Percentiles rank a stretch among this genome's conserved stretches.
Evolutionary conservation across 2,888 invertebrate genomes (phyloP).

Genomic region (Lampropteryx suffumata): DNA sequence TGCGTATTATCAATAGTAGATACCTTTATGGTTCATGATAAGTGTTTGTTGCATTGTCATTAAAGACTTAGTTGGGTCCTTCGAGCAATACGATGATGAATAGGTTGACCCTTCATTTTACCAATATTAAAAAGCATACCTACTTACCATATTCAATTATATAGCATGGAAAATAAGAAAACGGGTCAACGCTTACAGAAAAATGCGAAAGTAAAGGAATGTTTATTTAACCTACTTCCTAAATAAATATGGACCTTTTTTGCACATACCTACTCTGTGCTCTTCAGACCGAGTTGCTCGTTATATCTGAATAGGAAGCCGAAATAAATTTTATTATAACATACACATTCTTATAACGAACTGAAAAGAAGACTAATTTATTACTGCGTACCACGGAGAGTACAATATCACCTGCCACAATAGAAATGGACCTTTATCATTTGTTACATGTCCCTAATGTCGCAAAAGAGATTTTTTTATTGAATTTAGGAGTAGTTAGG

Average conservation of each 20-base stretch:
- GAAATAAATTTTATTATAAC: conserved; percentile 18
- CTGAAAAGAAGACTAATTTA: conserved; percentile 49
- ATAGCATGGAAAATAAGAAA: conserved; percentile 12
- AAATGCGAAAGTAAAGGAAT: conserved; percentile 24
- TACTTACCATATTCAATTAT: conserved; percentile 9
- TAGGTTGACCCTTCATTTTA: too few species aligned
- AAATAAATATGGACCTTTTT: conserved; percentile 32
- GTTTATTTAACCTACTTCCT: conserved; percentile 30
- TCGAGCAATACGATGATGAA: too few species aligned
- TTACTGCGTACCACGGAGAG: conserved; percentile 45
- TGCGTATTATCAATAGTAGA: too few species aligned
- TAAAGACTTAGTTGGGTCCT: too few species aligned
- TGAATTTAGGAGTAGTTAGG: conserved; percentile 7
- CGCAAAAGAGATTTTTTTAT: conserved; percentile 5
- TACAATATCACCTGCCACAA: conserved; percentile 35
- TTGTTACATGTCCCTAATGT: conserved; percentile 32
- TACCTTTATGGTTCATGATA: too few species aligned
- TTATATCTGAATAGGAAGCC: conserved; percentile 19
- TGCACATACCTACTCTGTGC: conserved; percentile 13
- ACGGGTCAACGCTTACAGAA: conserved; percentile 26
- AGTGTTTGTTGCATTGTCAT: too few species aligned
- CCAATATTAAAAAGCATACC: not conserved
- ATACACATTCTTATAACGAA: conserved; percentile 37
- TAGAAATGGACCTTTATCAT: conserved; percentile 31
- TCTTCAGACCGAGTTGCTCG: conserved; percentile 17